Conservation (phyloP, 2,888 invertebrate genomes). For the Nematopogon swammerdamellus region DNA sequence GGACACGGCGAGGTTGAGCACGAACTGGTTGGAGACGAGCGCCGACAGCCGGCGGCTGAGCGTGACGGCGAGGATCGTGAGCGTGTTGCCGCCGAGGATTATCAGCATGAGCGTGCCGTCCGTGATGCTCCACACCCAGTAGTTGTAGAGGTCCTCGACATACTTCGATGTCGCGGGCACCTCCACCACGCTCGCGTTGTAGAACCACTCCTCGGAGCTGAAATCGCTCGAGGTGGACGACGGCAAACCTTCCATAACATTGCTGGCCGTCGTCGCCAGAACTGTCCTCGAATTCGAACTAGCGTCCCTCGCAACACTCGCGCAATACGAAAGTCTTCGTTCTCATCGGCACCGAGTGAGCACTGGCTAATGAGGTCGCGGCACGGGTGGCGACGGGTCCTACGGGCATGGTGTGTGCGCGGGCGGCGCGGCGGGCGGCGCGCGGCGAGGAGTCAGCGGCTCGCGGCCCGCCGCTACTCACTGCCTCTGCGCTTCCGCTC, state of each 20-base stretch:
- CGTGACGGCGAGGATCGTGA: constrained; percentile 72
- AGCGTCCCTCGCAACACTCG: constrained; percentile 9
- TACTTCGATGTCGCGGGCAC: constrained; percentile 23
- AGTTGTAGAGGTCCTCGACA: constrained; percentile 33
- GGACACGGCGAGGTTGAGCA: constrained; percentile 74
- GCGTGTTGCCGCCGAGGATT: constrained; percentile 70
- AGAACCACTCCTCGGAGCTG: constrained; percentile 13
- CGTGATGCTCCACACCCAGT: constrained; percentile 62
- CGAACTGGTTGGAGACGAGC: constrained; percentile 73
- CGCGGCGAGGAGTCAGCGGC: background rate
- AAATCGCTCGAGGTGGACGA: background rate
- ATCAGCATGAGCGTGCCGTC: constrained; percentile 63
- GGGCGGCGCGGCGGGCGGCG: background rate
- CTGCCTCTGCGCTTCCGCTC: background rate
- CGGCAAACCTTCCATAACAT: constrained; percentile 47
- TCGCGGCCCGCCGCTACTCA: background rate
- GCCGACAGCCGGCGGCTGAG: constrained; percentile 66
- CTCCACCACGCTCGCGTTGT: constrained; percentile 34
- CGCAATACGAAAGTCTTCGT: background rate
- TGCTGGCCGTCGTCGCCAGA: constrained; percentile 46
- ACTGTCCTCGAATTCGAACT: constrained; percentile 34
- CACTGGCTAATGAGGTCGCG: background rate
- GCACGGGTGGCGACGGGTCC: too few species aligned
- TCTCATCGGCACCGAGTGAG: background rate
- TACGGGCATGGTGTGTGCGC: background rate